A percentile compares a stretch with the other conserved stretches of the same genome.
phyloP scores from a whole-genome alignment of 2,888 invertebrate genomes.

The Sinodicranocentrus sp. region DNA sequence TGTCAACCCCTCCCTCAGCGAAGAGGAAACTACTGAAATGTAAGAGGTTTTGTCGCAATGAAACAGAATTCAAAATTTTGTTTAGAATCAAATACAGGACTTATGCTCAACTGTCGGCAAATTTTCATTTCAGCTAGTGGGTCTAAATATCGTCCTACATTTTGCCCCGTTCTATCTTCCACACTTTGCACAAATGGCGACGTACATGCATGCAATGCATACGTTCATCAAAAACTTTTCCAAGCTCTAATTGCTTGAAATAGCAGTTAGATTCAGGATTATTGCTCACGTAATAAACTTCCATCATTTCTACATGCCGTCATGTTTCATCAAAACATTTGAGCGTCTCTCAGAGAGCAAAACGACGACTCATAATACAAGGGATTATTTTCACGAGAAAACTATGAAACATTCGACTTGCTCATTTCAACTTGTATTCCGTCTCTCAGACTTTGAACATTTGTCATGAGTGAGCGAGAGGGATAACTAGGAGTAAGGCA shows the following conservation, averaged over 20 bases:
- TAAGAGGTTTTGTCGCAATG: no score
- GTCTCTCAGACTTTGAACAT: background rate
- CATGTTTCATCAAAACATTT: background rate
- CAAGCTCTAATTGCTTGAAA: background rate
- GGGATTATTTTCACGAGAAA: background rate
- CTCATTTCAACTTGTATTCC: background rate
- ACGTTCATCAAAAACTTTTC: background rate
- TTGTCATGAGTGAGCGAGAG: background rate
- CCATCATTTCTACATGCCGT: background rate
- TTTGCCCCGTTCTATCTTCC: background rate
- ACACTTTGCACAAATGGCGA: no score
- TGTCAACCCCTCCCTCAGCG: no score
- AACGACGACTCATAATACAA: no score
- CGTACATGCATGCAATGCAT: no score
- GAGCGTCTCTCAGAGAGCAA: no score
- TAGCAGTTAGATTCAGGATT: background rate
- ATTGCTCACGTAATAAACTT: constrained; percentile 34
- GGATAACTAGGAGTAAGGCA: background rate
- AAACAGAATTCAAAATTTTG: no score
- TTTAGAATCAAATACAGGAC: no score
- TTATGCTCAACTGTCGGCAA: no score
- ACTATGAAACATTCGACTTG: background rate
- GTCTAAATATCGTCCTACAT: no score
- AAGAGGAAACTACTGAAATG: no score
- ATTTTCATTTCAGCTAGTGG: no score